Evolutionary conservation across 1,140 invertebrate species (phyloP).

Genomic region (Babylonia areolata): DNA sequence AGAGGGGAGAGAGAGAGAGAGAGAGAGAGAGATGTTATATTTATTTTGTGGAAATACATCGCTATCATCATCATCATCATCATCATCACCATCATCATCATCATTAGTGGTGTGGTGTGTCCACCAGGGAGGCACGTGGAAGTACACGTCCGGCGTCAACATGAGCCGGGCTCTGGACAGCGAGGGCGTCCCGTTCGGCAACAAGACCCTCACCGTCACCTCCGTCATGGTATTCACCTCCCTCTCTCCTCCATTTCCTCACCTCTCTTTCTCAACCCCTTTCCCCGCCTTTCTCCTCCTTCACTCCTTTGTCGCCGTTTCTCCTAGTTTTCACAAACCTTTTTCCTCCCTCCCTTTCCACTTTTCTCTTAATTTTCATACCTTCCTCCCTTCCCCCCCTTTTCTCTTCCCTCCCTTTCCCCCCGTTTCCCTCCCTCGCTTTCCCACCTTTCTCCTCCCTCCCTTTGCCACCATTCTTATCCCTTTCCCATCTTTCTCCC

Average conservation of each 20-base stretch:
- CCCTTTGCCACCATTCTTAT: not conserved
- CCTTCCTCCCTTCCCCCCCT: not conserved
- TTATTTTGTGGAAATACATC: no score
- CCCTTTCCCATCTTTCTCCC: not conserved
- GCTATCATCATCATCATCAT: constrained; percentile 35
- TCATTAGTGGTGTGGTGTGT: constrained; percentile 50
- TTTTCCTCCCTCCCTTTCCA: not conserved
- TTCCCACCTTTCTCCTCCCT: not conserved
- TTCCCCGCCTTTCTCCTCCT: not conserved
- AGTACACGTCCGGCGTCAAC: constrained; percentile 86
- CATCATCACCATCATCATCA: constrained; percentile 41
- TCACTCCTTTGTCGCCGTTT: not conserved
- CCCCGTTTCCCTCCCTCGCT: not conserved
- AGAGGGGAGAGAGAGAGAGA: no score
- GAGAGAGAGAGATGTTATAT: no score
- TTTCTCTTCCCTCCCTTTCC: not conserved
- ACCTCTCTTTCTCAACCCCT: not conserved
- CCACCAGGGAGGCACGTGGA: constrained; percentile 92
- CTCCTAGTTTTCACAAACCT: not conserved
- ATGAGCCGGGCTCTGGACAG: constrained; percentile 56
- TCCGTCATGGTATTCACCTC: constrained; percentile 85
- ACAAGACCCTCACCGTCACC: constrained; percentile 93
- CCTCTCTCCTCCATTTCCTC: no score
- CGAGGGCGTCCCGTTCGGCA: constrained; percentile 77
- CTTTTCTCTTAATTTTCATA: not conserved